Percentiles rank a stretch among this genome's conserved stretches.
Conservation (phyloP, 2,113 vertebrate species). For the Bubalus kerabau region DNA sequence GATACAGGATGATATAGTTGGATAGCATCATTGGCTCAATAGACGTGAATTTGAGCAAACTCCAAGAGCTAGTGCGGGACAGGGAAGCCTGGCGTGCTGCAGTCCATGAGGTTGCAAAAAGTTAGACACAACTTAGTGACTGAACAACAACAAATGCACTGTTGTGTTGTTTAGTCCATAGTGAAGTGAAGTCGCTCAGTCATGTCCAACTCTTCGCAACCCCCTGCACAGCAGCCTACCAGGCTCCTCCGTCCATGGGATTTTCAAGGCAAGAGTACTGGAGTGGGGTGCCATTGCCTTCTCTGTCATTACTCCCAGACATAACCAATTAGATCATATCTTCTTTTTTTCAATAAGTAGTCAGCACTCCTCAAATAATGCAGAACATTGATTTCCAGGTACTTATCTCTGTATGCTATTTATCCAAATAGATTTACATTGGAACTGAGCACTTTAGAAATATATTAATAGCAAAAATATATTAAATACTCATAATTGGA, state of each 20-base stretch:
- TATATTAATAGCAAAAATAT: no score
- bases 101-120: neutral
- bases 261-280: no score
- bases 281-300: no score
- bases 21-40: neutral
- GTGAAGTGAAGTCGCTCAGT: neutral
- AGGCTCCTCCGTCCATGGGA: neutral
- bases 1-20: neutral
- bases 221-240: neutral
- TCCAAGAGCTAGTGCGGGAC: neutral
- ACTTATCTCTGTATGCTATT: no score
- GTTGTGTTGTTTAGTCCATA: neutral
- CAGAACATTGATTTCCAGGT: no score
- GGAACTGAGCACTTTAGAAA: no score
- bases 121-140: neutral
- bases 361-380: no score
- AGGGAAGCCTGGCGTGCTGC: neutral
- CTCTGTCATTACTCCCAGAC: no score
- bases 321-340: no score
- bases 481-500: no score
- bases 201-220: rapidly evolving
- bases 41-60: neutral
- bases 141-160: neutral
- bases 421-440: no score
- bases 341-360: no score